Conservation (phyloP, 2,797 vertebrate species). For the Pteropus rufus region DNA sequence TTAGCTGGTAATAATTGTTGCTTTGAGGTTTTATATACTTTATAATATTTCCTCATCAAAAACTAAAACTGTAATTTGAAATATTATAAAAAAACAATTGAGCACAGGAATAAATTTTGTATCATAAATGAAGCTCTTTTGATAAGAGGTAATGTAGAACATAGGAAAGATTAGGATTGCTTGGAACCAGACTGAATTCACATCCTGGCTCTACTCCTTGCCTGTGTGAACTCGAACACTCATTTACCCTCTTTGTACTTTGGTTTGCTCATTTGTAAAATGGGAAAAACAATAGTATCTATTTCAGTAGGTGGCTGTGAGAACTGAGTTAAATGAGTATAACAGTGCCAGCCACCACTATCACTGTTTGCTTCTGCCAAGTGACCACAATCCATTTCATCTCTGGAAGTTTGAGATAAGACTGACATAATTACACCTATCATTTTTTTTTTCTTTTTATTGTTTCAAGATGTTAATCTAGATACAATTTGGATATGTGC, state of each 20-base stretch:
- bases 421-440: background rate
- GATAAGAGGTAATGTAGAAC: background rate
- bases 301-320: background rate
- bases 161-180: background rate
- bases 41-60: background rate
- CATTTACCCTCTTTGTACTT: background rate
- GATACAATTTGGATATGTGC: background rate
- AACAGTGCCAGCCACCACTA: background rate
- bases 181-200: background rate
- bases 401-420: background rate
- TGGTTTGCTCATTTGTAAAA: background rate
- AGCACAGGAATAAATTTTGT: background rate
- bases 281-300: background rate
- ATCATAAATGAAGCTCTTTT: background rate
- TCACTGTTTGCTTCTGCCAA: background rate
- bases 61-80: background rate
- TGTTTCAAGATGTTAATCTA: background rate
- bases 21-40: background rate
- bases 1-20: background rate
- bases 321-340: background rate
- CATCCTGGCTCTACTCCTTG: background rate
- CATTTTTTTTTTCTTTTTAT: background rate
- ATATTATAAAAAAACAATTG: background rate
- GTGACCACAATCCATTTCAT: no score
- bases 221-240: background rate